phyloP scores from a whole-genome alignment of 2,888 invertebrate genomes.

The Taphrorychus bicolor region DNA sequence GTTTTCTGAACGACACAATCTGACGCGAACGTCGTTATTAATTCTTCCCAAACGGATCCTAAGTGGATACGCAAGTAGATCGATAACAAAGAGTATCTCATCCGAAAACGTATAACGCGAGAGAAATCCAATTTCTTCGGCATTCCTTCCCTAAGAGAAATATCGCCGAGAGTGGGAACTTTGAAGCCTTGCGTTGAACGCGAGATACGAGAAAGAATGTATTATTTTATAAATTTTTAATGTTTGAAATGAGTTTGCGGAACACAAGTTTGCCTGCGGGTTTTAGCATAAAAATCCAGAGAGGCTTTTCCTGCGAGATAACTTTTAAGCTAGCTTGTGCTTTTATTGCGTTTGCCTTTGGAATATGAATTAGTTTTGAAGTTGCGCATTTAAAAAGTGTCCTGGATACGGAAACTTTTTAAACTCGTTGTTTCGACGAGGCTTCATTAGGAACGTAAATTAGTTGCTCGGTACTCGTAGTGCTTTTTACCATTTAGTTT shows the following conservation, averaged over 20 bases:
- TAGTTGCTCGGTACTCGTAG: neutral
- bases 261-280: neutral
- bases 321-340: neutral
- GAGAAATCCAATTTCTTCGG: neutral
- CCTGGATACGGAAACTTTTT: neutral
- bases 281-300: slow-evolving; percentile 3
- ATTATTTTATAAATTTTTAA: slow-evolving; percentile 8
- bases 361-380: slow-evolving; percentile 6
- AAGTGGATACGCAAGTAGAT: no score
- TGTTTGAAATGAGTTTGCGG: neutral
- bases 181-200: neutral
- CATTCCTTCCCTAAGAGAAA: neutral
- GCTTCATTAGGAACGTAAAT: neutral
- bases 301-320: neutral
- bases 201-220: neutral
- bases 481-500: neutral
- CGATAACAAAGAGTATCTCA: neutral
- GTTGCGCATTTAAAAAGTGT: neutral
- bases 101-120: neutral
- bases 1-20: no score
- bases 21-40: no score
- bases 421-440: neutral
- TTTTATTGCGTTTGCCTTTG: neutral
- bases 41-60: no score
- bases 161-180: neutral